These are phyloP conservation scores for Aegotheles bennettii DNA, from an alignment of 2,113 vertebrate species.

Conservation along the genomic window DNA sequence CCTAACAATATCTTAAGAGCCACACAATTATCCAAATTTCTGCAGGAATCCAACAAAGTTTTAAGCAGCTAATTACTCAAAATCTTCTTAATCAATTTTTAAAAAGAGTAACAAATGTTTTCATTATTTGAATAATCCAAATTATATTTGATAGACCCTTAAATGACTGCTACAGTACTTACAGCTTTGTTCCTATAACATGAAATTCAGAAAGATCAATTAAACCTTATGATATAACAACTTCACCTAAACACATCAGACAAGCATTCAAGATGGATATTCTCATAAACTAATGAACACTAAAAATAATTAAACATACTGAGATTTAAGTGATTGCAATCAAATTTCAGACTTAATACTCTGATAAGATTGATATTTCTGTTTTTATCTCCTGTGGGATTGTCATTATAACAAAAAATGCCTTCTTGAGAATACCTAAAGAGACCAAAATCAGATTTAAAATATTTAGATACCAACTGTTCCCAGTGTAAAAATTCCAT, in stretches of 20 bases:
- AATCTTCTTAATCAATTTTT: not conserved
- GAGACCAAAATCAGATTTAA: not conserved
- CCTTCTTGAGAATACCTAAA: not conserved
- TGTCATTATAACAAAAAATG: not conserved
- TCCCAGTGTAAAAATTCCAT: not conserved
- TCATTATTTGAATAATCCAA: not conserved
- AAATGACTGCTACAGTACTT: not conserved
- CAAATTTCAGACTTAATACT: not conserved
- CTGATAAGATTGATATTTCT: not conserved
- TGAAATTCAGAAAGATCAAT: not conserved
- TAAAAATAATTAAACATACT: constrained; percentile 11
- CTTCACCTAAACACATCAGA: not conserved
- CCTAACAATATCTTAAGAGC: not conserved
- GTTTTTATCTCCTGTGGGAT: not conserved
- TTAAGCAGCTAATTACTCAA: not conserved
- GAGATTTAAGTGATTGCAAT: constrained; percentile 19
- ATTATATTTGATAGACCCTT: not conserved
- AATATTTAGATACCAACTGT: not conserved
- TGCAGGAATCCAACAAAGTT: not conserved
- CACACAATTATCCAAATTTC: not conserved
- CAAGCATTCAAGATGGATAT: not conserved
- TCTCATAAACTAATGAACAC: not conserved
- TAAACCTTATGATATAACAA: not conserved
- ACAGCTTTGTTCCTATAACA: not conserved
- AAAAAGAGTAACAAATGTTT: not conserved